phyloP scores from a whole-genome alignment of 2,797 vertebrate species.

The Pseudotriccus pelzelni region DNA sequence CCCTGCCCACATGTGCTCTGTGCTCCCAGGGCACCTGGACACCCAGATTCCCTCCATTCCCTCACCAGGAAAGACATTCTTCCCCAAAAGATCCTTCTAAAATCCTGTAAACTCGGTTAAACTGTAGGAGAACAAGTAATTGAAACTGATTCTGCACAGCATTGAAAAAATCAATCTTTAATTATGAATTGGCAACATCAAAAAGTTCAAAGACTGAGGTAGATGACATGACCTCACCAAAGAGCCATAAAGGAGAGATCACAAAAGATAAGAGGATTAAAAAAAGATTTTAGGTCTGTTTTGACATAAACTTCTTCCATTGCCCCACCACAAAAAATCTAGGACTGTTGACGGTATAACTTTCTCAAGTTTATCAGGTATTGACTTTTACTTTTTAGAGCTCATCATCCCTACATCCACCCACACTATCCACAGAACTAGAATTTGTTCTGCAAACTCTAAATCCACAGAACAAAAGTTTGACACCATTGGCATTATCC shows the following conservation, averaged over 20 bases:
- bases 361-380: neutral
- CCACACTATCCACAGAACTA: neutral
- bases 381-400: neutral
- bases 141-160: neutral
- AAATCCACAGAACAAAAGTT: neutral
- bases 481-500: neutral
- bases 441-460: neutral
- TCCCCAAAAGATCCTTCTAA: neutral
- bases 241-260: neutral
- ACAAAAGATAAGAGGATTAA: neutral
- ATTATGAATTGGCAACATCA: neutral
- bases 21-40: neutral
- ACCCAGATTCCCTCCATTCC: neutral
- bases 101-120: neutral
- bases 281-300: neutral
- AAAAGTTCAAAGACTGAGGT: neutral
- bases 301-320: neutral
- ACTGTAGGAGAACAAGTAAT: neutral
- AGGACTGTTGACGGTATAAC: neutral
- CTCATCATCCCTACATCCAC: neutral
- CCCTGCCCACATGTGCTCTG: rapidly evolving
- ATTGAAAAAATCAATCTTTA: neutral
- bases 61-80: neutral
- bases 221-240: neutral
- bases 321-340: neutral